Percentiles rank a stretch among this genome's conserved stretches.
These are phyloP conservation scores for Siderastrea radians DNA, from an alignment of 92 coral and sea anemone genomes.

Conservation along the genomic window DNA sequence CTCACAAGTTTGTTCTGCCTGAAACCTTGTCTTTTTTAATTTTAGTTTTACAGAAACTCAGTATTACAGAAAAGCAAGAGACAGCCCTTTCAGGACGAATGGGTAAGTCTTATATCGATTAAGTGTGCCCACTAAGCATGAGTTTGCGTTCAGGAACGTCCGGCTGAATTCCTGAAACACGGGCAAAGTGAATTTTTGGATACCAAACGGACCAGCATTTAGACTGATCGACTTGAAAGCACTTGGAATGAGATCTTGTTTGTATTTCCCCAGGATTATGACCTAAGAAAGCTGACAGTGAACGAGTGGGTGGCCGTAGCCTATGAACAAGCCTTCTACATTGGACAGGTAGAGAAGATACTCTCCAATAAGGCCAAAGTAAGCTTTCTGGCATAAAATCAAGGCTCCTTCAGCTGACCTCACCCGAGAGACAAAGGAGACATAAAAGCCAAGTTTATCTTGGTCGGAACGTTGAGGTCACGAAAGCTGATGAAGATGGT, in stretches of 20 bases:
- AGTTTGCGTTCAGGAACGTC: background rate
- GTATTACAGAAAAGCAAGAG: background rate
- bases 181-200: background rate
- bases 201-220: background rate
- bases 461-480: background rate
- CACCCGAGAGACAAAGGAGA: background rate
- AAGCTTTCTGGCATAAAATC: background rate
- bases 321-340: background rate
- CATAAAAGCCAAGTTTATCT: background rate
- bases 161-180: background rate
- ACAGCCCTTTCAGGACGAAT: background rate
- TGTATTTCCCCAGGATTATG: background rate
- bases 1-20: background rate
- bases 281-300: background rate
- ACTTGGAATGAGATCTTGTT: background rate
- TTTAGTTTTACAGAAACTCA: background rate
- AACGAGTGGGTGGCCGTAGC: slow-evolving; percentile 2
- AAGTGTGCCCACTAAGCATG: background rate
- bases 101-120: background rate
- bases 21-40: background rate
- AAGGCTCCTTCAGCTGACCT: slow-evolving; percentile 7
- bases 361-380: background rate
- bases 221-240: background rate
- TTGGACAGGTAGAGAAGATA: background rate
- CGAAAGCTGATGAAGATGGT: background rate